Evolutionary conservation across 2,888 invertebrate genomes (phyloP).

Genomic region (Polylopha cassiicola): DNA sequence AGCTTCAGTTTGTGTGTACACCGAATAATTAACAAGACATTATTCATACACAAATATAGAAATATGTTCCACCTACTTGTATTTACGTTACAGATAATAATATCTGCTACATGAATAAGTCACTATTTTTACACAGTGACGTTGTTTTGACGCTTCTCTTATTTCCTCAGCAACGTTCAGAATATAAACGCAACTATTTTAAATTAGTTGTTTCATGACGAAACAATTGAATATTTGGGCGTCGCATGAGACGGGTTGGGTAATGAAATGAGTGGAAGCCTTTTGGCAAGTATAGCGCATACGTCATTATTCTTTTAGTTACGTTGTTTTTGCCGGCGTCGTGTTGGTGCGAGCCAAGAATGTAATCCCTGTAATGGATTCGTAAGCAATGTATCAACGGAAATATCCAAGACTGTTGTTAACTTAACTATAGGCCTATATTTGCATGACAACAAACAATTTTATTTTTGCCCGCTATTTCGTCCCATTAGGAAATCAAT

Average conservation of each 20-base stretch:
- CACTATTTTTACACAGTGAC: conserved; percentile 34
- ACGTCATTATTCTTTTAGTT: conserved; percentile 37
- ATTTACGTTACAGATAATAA: too few species aligned
- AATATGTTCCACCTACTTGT: too few species aligned
- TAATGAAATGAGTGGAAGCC: conserved; percentile 31
- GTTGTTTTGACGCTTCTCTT: conserved; percentile 33
- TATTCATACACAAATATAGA: too few species aligned
- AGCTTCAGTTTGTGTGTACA: too few species aligned
- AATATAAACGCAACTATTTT: conserved; percentile 38
- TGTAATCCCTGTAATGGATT: conserved; percentile 58
- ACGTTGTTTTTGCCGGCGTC: conserved; percentile 45
- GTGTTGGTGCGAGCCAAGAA: conserved; percentile 52
- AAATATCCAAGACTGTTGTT: conserved; percentile 24
- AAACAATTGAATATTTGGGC: not conserved
- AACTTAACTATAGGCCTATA: conserved; percentile 8
- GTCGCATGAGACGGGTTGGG: conserved; percentile 25
- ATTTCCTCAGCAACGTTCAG: conserved; percentile 40
- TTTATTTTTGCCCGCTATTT: too few species aligned
- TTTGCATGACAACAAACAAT: conserved; percentile 2
- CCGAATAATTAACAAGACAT: too few species aligned
- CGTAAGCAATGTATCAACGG: conserved; percentile 50
- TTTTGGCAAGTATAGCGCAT: conserved; percentile 29
- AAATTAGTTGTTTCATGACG: conserved; percentile 33
- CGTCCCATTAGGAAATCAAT: too few species aligned
- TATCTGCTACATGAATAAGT: conserved; percentile 15